These are phyloP conservation scores for Xiphophorus birchmanni DNA, from an alignment of 2,797 vertebrate genomes.

Conservation along the genomic window DNA sequence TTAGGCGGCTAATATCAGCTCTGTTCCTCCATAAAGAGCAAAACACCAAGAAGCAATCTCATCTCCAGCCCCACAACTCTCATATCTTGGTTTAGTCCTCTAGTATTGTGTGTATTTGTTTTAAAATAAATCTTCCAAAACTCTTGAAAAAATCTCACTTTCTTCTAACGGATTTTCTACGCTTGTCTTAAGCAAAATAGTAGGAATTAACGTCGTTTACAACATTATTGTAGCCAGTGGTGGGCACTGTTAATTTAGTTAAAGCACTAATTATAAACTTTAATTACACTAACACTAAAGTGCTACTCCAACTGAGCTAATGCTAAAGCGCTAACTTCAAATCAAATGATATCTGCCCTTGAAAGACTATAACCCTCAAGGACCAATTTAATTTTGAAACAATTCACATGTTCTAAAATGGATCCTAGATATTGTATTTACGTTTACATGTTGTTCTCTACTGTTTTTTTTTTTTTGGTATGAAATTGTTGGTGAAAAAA, in stretches of 20 bases:
- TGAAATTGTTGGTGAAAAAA: background rate
- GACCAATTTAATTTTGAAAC: no score
- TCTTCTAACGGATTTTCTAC: no score
- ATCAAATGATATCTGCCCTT: background rate
- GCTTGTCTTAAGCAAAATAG: background rate
- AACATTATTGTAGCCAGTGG: no score
- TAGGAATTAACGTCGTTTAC: background rate
- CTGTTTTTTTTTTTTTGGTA: background rate
- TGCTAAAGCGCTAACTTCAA: background rate
- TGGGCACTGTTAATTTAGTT: no score
- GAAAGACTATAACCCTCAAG: no score
- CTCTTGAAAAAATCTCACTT: background rate
- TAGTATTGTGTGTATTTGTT: background rate
- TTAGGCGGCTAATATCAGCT: background rate
- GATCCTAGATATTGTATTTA: background rate
- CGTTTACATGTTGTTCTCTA: background rate
- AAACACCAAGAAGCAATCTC: background rate
- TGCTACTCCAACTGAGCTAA: background rate
- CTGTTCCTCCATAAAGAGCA: background rate
- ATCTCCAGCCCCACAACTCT: background rate
- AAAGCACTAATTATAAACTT: background rate
- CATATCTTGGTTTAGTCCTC: background rate
- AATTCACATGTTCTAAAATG: no score
- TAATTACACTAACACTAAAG: background rate
- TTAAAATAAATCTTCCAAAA: background rate